Percentiles rank a stretch among this genome's conserved stretches.
These are phyloP conservation scores for Drosophila limbata DNA, from an alignment of 2,888 invertebrate species.

Conservation along the genomic window DNA sequence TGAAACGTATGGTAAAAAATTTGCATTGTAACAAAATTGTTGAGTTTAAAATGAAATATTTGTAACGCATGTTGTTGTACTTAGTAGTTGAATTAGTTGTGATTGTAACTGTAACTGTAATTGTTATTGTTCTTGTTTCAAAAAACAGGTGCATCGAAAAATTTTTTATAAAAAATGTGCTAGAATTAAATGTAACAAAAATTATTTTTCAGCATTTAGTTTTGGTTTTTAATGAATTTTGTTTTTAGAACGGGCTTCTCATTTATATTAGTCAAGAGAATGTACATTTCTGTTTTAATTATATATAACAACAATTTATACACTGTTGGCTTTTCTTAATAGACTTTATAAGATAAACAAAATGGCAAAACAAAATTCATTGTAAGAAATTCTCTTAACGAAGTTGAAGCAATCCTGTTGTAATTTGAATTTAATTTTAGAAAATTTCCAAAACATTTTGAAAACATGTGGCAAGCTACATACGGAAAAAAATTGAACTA, in stretches of 20 bases:
- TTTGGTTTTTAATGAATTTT: slow-evolving; percentile 65
- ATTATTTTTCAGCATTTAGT: slow-evolving; percentile 50
- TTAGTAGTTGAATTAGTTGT: slow-evolving; percentile 61
- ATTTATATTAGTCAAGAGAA: slow-evolving; percentile 36
- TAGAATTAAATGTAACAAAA: slow-evolving; percentile 76
- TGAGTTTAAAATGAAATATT: slow-evolving; percentile 63
- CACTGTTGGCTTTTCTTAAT: slow-evolving; percentile 30
- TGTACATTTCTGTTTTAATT: slow-evolving; percentile 30
- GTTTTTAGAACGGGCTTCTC: slow-evolving; percentile 55
- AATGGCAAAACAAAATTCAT: slow-evolving; percentile 76
- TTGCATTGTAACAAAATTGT: slow-evolving; percentile 66
- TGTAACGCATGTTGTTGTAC: slow-evolving; percentile 55
- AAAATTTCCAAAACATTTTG: slow-evolving; percentile 64
- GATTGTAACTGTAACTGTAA: slow-evolving; percentile 49
- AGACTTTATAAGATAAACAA: slow-evolving; percentile 43
- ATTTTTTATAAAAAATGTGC: slow-evolving; percentile 76
- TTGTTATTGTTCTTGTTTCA: slow-evolving; percentile 55
- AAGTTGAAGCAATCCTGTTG: slow-evolving; percentile 58
- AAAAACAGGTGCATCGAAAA: slow-evolving; percentile 76
- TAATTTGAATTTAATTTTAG: slow-evolving; percentile 27
- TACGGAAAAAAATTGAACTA: slow-evolving; percentile 60
- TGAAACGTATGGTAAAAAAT: slow-evolving; percentile 62
- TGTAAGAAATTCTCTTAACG: slow-evolving; percentile 51
- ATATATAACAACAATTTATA: slow-evolving; percentile 53
- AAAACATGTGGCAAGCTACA: slow-evolving; percentile 75